Base-by-base conservation (phyloP, 1,140 invertebrate species). In the Paracyclopina nana region DNA sequence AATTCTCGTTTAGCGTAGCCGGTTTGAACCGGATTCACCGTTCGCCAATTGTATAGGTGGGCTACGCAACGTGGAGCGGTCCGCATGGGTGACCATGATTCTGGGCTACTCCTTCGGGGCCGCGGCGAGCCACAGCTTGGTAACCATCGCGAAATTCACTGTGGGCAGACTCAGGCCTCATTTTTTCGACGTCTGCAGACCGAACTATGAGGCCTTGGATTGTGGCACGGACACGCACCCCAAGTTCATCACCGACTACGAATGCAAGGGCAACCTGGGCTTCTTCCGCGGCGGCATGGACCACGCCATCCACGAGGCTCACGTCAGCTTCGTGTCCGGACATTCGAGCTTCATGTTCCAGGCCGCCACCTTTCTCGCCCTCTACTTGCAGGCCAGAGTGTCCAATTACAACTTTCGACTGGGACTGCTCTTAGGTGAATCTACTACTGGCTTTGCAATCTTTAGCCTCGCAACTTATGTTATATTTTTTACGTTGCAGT, bases 111-210 rank as follows among this genome's bases (percentile, higher is more conserved):
- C 14, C 14, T 14, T 42, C 40, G n/a, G n/a, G n/a, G n/a, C n/a
- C n/a, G n/a, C n/a, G n/a, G n/a, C n/a, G n/a, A n/a, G n/a, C n/a
- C n/a, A n/a, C n/a, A n/a, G n/a, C n/a, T n/a, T n/a, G n/a, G n/a
- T n/a, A n/a, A n/a, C n/a, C n/a, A n/a, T n/a, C n/a, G n/a, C n/a
- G n/a, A n/a, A n/a, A n/a, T n/a, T n/a, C n/a, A n/a, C 40, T 6
- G 63, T 73, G 46, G 72, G 73, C 16, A 57, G 71, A 18, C 60
- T 74, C 40, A 56, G 72, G 12, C 72, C 72, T 6, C 71, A 74
- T 56, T 74, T 75, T 56, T 57, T 74, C 22, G 61, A 62, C 53
- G 64, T 73, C 12, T 74, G 72, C 55, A 54, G 64, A 25, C 72
- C 72, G 14, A 56, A 62, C 55, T 60, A 57, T 46, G 53, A 30